These are phyloP conservation scores for Epsilonema sp. DNA, from an alignment of 2,888 invertebrate species.

Conservation along the genomic window DNA sequence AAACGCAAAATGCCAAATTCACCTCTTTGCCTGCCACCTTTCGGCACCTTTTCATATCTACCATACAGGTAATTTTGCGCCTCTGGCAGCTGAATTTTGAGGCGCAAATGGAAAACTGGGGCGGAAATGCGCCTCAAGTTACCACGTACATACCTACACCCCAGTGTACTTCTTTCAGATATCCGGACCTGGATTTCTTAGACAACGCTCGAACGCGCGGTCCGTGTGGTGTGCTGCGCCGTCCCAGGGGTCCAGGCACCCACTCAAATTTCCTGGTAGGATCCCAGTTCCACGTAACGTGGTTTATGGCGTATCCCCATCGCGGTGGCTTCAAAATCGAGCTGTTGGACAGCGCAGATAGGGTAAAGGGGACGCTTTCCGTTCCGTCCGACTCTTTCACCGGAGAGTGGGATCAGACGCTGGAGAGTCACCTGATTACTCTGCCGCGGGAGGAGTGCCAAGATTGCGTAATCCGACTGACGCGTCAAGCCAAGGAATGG, in stretches of 20 bases:
- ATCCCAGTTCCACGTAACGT: slow-evolving; percentile 63
- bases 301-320: slow-evolving; percentile 84
- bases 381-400: neutral
- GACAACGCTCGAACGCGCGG: too few relatives aligned
- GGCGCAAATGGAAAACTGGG: too few relatives aligned
- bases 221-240: too few relatives aligned
- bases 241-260: neutral
- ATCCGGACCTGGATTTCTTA: too few relatives aligned
- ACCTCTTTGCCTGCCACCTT: too few relatives aligned
- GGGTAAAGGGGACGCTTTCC: slow-evolving; percentile 47
- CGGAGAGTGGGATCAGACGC: neutral
- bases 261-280: slow-evolving; percentile 41
- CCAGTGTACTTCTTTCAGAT: too few relatives aligned
- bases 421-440: slow-evolving; percentile 56
- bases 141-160: too few relatives aligned
- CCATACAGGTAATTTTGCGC: too few relatives aligned
- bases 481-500: slow-evolving; percentile 80
- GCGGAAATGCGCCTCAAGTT: too few relatives aligned
- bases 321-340: slow-evolving; percentile 80
- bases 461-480: slow-evolving; percentile 68
- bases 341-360: slow-evolving; percentile 59
- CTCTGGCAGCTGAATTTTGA: too few relatives aligned
- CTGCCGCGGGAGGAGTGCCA: slow-evolving; percentile 61
- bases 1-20: too few relatives aligned
- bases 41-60: too few relatives aligned